Evolutionary conservation across 2,888 invertebrate genomes (phyloP).

Genomic region (Tiliacea aurago): DNA sequence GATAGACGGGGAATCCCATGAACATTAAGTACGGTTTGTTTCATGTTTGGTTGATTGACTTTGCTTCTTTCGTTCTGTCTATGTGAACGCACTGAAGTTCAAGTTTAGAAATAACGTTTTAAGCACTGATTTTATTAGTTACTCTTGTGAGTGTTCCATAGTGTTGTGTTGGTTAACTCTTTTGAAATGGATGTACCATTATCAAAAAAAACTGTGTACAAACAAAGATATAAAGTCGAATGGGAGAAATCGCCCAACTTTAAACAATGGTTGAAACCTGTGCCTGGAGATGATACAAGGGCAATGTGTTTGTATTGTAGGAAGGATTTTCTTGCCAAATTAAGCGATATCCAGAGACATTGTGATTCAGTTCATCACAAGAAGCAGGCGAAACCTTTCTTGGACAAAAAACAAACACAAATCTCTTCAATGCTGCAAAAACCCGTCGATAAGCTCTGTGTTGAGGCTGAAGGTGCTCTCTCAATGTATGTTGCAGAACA

Average conservation of each 20-base stretch:
- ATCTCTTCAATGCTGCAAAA: conserved; percentile 44
- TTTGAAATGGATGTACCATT: conserved; percentile 44
- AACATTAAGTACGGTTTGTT: conserved; percentile 37
- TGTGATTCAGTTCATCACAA: conserved; percentile 53
- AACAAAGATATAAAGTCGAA: conserved; percentile 44
- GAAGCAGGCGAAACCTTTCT: conserved; percentile 55
- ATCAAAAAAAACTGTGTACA: conserved; percentile 40
- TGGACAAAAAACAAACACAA: conserved; percentile 51
- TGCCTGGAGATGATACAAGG: conserved; percentile 51
- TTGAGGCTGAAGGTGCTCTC: conserved; percentile 48
- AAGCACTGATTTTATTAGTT: too few relatives aligned
- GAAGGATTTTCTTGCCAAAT: conserved; percentile 42
- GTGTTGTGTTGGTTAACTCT: conserved; percentile 21
- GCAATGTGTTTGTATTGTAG: conserved; percentile 53
- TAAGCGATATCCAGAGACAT: conserved; percentile 47
- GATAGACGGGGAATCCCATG: too few relatives aligned
- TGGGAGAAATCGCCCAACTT: conserved; percentile 46
- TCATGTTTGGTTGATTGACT: conserved; percentile 42
- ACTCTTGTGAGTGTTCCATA: too few relatives aligned
- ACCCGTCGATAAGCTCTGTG: conserved; percentile 43
- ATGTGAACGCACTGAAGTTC: conserved; percentile 35
- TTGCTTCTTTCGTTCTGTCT: conserved; percentile 48
- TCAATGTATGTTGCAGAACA: conserved; percentile 52
- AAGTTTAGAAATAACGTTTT: too few relatives aligned
- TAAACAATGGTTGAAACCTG: conserved; percentile 55